phyloP scores from a whole-genome alignment of 2,113 vertebrate species.

The Tachuris rubrigastra region DNA sequence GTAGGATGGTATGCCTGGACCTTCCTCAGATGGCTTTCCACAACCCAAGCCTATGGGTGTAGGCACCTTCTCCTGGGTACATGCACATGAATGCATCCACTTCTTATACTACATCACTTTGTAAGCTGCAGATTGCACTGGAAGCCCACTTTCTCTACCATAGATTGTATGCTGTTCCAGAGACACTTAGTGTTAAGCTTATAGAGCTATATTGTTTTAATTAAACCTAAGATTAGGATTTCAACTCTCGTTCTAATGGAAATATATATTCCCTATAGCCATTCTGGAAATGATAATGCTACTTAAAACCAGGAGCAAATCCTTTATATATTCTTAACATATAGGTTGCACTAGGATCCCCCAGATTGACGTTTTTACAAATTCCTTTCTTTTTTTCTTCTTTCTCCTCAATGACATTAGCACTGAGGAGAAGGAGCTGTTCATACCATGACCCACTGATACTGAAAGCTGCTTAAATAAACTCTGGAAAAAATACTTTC shows the following conservation, averaged over 20 bases:
- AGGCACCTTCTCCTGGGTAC: background rate
- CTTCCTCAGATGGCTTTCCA: background rate
- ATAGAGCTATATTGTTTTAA: background rate
- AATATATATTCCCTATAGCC: rapidly evolving
- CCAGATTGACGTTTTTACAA: rapidly evolving
- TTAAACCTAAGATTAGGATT: background rate
- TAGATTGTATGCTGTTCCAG: background rate
- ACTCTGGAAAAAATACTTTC: background rate
- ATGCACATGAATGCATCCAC: rapidly evolving
- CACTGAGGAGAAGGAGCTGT: background rate
- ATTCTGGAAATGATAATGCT: background rate
- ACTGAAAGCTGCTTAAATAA: background rate
- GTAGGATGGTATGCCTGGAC: background rate
- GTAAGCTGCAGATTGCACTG: background rate
- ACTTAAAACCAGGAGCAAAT: background rate
- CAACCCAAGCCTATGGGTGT: rapidly evolving
- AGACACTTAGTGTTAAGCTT: background rate
- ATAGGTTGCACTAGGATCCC: background rate
- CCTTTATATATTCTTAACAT: background rate
- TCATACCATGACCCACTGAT: background rate
- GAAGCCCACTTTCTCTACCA: background rate
- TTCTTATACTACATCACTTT: background rate
- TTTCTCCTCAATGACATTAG: background rate
- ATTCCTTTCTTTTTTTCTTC: background rate
- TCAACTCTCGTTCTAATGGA: background rate